phyloP scores from a whole-genome alignment of 2,113 vertebrate species.

The Hemiprocne comata region DNA sequence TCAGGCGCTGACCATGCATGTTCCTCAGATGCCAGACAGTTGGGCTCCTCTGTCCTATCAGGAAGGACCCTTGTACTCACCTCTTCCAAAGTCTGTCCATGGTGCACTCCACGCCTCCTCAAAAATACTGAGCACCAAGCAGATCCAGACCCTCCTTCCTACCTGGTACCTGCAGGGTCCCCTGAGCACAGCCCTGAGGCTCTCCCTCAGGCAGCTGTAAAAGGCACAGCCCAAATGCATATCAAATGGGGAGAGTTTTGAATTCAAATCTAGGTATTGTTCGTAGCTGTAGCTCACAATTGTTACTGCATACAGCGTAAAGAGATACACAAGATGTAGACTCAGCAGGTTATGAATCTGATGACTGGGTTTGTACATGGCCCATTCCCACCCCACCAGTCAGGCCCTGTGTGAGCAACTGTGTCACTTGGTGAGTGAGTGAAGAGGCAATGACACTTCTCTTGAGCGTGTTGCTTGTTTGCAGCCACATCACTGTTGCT shows the following conservation, averaged over 20 bases:
- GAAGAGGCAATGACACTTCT: neutral
- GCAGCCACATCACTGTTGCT: neutral
- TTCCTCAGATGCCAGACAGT: neutral
- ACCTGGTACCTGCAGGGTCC: neutral
- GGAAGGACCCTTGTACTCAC: neutral
- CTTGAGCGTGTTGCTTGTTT: neutral
- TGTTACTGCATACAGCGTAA: neutral
- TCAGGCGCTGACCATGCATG: neutral
- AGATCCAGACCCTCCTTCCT: neutral
- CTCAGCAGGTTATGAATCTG: neutral
- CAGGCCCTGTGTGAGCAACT: neutral
- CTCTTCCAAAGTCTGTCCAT: neutral
- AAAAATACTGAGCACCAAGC: neutral
- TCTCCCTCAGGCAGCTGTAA: neutral
- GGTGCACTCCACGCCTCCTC: neutral
- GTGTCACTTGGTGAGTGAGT: neutral
- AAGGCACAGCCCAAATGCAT: neutral
- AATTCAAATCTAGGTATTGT: neutral
- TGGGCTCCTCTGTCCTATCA: neutral
- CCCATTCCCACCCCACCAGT: accelerated
- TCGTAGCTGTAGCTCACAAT: neutral
- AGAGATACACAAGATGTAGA: neutral
- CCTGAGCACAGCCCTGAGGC: neutral
- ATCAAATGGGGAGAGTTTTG: neutral
- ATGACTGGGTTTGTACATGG: neutral